Conservation (phyloP, 2,113 vertebrate species). For the Jaculus jaculus region DNA sequence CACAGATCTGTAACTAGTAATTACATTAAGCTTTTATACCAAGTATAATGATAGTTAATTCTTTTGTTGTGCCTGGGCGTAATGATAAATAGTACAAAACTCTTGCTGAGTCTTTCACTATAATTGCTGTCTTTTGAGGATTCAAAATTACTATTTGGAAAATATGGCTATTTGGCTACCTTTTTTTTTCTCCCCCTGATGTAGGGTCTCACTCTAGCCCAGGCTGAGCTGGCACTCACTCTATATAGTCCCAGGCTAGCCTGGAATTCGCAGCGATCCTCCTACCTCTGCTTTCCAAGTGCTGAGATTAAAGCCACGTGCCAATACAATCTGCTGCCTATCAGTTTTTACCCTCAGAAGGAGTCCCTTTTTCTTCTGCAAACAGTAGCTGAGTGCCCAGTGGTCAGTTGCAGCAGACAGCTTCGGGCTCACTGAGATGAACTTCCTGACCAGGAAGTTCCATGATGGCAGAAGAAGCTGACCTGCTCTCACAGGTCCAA, state of each 20-base stretch:
- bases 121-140: not conserved
- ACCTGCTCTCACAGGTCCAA: too few relatives aligned
- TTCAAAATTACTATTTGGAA: not conserved
- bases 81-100: not conserved
- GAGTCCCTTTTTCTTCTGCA: not conserved
- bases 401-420: too few relatives aligned
- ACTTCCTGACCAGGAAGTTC: too few relatives aligned
- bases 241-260: too few relatives aligned
- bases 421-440: too few relatives aligned
- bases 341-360: not conserved
- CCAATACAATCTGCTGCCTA: not conserved
- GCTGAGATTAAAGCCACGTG: too few relatives aligned
- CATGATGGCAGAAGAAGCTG: too few relatives aligned
- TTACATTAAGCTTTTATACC: slow-evolving; percentile 18
- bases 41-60: slow-evolving; percentile 44
- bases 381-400: not conserved
- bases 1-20: slow-evolving; percentile 23
- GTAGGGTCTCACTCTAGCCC: too few relatives aligned
- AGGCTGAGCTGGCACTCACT: too few relatives aligned
- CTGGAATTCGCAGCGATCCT: too few relatives aligned
- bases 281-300: too few relatives aligned
- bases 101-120: not conserved
- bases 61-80: slow-evolving; percentile 22
- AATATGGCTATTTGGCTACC: not conserved
- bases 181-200: too few relatives aligned